Percentiles rank a stretch among this genome's conserved stretches.
These are phyloP conservation scores for Lophotriccus pileatus DNA, from an alignment of 2,797 vertebrate species.

Conservation along the genomic window DNA sequence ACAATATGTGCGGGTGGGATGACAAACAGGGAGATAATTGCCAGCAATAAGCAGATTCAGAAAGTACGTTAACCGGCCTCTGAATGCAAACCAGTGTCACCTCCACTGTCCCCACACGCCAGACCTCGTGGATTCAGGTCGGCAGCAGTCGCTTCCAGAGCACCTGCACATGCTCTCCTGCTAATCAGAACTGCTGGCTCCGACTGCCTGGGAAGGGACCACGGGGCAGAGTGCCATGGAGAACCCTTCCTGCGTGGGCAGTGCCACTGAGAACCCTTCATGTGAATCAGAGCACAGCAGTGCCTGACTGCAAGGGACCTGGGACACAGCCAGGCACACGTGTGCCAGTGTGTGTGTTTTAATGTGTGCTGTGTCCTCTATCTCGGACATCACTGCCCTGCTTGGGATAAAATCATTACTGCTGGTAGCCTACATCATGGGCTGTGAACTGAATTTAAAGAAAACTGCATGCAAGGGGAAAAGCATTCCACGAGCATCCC, in stretches of 20 bases:
- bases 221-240: background rate
- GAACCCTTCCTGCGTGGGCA: background rate
- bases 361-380: background rate
- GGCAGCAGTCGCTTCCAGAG: background rate
- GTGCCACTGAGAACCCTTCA: background rate
- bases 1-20: background rate
- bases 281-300: background rate
- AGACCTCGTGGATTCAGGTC: background rate
- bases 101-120: background rate
- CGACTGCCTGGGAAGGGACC: background rate
- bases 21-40: background rate
- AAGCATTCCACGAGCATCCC: background rate
- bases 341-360: background rate
- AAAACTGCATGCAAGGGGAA: background rate
- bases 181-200: background rate
- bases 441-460: background rate
- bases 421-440: background rate
- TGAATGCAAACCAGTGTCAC: background rate
- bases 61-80: background rate
- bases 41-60: background rate
- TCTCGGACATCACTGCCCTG: background rate
- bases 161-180: background rate
- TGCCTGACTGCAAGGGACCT: no score
- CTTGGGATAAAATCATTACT: background rate
- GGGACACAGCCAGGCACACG: accelerated